Evolutionary conservation across 2,797 vertebrate species (phyloP).

Genomic region (Heteromormyrus szaboi): DNA sequence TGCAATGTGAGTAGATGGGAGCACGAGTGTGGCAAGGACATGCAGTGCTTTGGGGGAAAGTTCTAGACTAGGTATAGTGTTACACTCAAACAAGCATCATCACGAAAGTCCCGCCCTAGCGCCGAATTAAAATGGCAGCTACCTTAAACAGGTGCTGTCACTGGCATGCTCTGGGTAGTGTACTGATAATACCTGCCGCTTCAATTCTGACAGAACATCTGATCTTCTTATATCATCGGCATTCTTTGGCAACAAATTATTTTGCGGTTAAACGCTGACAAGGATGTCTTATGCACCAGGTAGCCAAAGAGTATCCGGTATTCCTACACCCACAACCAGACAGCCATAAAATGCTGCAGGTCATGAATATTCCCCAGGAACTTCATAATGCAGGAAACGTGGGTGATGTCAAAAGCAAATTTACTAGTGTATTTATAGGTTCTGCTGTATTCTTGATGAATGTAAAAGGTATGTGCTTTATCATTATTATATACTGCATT

Average conservation of each 20-base stretch:
- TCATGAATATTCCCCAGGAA: not conserved
- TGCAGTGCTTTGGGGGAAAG: not conserved
- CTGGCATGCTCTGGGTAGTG: not conserved
- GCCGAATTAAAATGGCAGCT: not conserved
- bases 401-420: not conserved
- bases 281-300: not conserved
- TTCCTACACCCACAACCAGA: not conserved
- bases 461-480: not conserved
- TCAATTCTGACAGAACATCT: not conserved
- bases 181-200: not conserved
- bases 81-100: not conserved
- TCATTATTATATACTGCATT: not conserved
- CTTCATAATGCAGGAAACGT: not conserved
- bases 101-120: not conserved
- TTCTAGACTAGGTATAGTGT: not conserved
- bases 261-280: not conserved
- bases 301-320: not conserved
- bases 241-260: not conserved
- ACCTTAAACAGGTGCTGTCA: slow-evolving; percentile 6
- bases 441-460: not conserved
- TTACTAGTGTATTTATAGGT: not conserved
- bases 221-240: not conserved
- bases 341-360: not conserved
- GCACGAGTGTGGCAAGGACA: not conserved
- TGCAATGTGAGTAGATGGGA: not conserved